Conservation (phyloP, 2,113 vertebrate species). For the Conger conger region DNA sequence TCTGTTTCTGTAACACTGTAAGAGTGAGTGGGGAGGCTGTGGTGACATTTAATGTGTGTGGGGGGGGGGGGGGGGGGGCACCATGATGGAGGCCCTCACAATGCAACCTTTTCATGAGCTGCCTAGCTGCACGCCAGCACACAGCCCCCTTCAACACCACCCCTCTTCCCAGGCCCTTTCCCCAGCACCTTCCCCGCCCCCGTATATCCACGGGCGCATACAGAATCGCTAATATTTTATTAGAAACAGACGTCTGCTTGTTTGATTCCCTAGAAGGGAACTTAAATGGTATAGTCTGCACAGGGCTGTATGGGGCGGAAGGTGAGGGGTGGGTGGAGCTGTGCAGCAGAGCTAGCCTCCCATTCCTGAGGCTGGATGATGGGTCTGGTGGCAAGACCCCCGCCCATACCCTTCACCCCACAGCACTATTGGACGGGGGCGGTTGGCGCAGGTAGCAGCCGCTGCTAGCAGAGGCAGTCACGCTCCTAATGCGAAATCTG, state of each 20-base stretch:
- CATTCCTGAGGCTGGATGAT: background rate
- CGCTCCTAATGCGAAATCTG: background rate
- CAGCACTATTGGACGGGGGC: no score
- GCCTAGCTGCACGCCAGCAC: background rate
- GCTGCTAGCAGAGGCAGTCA: background rate
- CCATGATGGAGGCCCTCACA: constrained; percentile 16
- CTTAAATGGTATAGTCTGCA: constrained; percentile 16
- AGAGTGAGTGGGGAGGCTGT: background rate
- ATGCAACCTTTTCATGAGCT: constrained; percentile 13
- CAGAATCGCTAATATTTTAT: constrained; percentile 34
- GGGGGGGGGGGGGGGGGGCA: background rate
- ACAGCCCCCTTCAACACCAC: background rate
- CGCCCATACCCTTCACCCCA: background rate
- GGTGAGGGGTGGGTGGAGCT: background rate
- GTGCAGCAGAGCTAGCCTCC: background rate
- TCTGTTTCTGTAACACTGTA: constrained; percentile 11
- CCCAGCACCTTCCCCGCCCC: background rate
- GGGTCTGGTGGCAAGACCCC: background rate
- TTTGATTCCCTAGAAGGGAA: constrained; percentile 20
- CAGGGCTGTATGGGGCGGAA: background rate
- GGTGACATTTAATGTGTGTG: background rate
- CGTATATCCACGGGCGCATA: constrained; percentile 19
- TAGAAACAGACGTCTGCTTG: constrained; percentile 32
- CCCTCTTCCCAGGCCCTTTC: background rate
- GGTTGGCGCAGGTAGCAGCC: background rate